Conservation (phyloP, 2,113 vertebrate species). For the Syngnathus floridae region DNA sequence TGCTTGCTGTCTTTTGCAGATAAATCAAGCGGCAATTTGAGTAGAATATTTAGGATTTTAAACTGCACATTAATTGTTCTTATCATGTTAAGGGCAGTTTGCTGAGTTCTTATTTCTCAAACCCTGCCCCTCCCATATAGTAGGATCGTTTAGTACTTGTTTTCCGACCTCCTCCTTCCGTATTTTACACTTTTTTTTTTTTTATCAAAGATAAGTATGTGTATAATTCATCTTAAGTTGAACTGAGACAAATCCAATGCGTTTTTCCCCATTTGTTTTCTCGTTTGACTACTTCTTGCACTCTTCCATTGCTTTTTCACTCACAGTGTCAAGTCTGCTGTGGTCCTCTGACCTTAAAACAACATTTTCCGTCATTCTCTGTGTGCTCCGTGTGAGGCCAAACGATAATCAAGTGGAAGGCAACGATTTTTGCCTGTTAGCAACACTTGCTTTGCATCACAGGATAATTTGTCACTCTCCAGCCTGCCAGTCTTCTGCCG, state of each 20-base stretch:
- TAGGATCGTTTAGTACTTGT: too few species aligned
- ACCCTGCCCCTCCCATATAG: too few species aligned
- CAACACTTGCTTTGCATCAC: constrained; percentile 33
- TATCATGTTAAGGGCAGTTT: too few species aligned
- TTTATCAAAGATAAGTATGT: neutral
- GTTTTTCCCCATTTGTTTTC: neutral
- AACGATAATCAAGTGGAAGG: constrained; percentile 17
- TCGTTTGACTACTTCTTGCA: neutral
- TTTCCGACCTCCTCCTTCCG: too few species aligned
- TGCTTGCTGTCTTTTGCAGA: too few species aligned
- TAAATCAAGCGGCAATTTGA: too few species aligned
- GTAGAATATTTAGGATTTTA: too few species aligned
- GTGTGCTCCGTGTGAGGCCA: neutral
- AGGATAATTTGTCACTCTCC: constrained; percentile 20
- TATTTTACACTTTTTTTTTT: too few species aligned
- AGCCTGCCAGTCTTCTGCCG: neutral
- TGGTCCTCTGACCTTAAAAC: constrained; percentile 13
- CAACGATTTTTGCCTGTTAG: constrained; percentile 4
- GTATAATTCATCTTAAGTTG: neutral
- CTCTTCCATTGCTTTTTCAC: neutral
- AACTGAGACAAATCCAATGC: neutral
- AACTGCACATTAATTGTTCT: too few species aligned
- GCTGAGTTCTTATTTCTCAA: too few species aligned
- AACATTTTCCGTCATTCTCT: neutral
- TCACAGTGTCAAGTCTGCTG: constrained; percentile 7